Base-by-base conservation (phyloP, 1,140 invertebrate species). In the Drosophila arawakana region DNA sequence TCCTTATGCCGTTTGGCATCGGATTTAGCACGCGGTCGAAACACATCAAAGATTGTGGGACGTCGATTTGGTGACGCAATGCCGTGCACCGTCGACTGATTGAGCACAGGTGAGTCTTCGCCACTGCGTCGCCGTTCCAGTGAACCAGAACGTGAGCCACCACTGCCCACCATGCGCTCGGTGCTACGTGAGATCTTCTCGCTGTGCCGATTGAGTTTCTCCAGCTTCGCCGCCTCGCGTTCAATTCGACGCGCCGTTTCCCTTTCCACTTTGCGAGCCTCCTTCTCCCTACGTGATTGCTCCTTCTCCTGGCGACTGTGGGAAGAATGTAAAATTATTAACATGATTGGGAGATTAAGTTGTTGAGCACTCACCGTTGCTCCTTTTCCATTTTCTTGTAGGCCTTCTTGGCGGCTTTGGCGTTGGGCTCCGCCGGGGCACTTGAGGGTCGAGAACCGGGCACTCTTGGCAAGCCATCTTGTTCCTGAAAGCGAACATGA, bases 31-130 rank as follows among this genome's bases (percentile, higher is more conserved):
- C 95, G 94, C 44, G 94, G 97, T 84, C 96, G 94, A 91, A 98
- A 98, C 13, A 96, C 96, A 91, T 98, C 97, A 80, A 98, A 96
- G 62, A 98, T 94, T 6, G 95, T 95, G 7, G 95, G 95, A 54
- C 95, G 94, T n/a, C 95, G 93, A 30, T 95, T 95, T 2, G 95
- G 95, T 69, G 95, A 95, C 76, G 95, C 94, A 63, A 94, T 95
- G 54, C 94, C 92, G 39, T 92, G 92, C 10, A 92, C 91, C 30
- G 91, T 92, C 21, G 91, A 92, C 73, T 92, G 92, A 69, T 92
- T 92, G 63, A 95, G 94, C 70, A 94, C 94, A 1, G 90, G 85
- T 7, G 81, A 90, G 52, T 92, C 92, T 57, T 92, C 88, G 41
- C 94, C 94, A 21, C 94, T 94, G 69, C 93, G 94, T 50, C 94